phyloP scores from a whole-genome alignment of 2,888 invertebrate species.

The Pycnomerus fuliginosus region DNA sequence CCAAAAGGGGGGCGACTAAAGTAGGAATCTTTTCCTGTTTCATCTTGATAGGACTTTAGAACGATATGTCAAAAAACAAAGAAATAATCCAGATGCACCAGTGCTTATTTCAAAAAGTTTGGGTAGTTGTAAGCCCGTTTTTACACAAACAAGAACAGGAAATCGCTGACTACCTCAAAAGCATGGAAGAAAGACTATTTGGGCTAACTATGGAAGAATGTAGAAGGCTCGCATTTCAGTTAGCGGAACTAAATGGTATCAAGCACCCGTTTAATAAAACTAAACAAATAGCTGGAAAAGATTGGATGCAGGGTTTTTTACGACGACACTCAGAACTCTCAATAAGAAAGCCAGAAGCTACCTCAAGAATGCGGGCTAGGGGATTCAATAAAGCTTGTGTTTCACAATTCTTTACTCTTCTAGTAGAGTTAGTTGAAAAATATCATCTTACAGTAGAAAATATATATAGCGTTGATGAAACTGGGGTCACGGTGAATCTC shows the following conservation, averaged over 20 bases:
- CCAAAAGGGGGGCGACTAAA: no score
- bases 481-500: slow-evolving; percentile 37
- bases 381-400: slow-evolving; percentile 42
- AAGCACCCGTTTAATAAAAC: slow-evolving; percentile 8
- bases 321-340: slow-evolving; percentile 48
- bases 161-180: background rate
- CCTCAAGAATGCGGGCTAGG: slow-evolving; percentile 38
- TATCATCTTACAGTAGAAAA: slow-evolving; percentile 30
- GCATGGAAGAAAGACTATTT: background rate
- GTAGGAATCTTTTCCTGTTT: no score
- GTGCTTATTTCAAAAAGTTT: no score
- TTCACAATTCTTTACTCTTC: slow-evolving; percentile 25
- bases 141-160: background rate
- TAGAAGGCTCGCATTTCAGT: slow-evolving; percentile 27
- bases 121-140: no score
- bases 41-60: no score
- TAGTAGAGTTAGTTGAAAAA: slow-evolving; percentile 32
- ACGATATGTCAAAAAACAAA: no score
- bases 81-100: no score
- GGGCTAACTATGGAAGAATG: slow-evolving; percentile 24
- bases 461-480: slow-evolving; percentile 41
- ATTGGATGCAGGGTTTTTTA: slow-evolving; percentile 49
- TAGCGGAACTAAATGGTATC: slow-evolving; percentile 7
- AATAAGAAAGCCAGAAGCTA: slow-evolving; percentile 26
- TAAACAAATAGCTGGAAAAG: slow-evolving; percentile 14